These are phyloP conservation scores for Tenthredo livida DNA, from an alignment of 2,888 invertebrate genomes.

Conservation along the genomic window DNA sequence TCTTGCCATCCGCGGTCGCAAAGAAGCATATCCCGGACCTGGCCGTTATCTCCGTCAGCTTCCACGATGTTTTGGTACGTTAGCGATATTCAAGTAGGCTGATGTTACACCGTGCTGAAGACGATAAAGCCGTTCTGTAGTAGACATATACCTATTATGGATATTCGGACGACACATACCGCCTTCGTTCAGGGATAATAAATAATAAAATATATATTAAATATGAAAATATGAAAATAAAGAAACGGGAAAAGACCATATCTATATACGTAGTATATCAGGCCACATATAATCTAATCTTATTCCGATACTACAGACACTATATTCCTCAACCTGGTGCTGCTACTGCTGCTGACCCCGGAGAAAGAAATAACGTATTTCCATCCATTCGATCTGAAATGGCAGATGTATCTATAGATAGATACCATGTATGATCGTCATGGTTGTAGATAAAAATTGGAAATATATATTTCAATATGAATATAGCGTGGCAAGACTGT, in stretches of 20 bases:
- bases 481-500: not conserved
- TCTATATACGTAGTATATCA: not conserved
- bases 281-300: not conserved
- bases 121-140: constrained; percentile 17
- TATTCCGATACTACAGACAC: not conserved
- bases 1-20: constrained; percentile 4
- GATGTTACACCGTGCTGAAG: constrained; percentile 23
- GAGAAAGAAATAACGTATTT: not conserved
- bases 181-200: not conserved
- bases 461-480: not conserved
- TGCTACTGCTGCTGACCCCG: not conserved
- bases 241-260: not conserved
- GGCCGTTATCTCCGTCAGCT: constrained; percentile 48
- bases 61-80: constrained; percentile 48
- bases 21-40: constrained; percentile 32
- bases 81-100: constrained; percentile 52
- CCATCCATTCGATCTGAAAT: constrained; percentile 1
- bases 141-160: not conserved
- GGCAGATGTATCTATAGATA: not conserved
- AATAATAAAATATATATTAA: constrained; percentile 11
- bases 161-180: not conserved
- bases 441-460: constrained; percentile 4
- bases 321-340: not conserved
- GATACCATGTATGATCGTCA: not conserved
- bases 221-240: constrained; percentile 3